Base-by-base conservation (phyloP, 2,113 vertebrate species). In the Zosterops lateralis region DNA sequence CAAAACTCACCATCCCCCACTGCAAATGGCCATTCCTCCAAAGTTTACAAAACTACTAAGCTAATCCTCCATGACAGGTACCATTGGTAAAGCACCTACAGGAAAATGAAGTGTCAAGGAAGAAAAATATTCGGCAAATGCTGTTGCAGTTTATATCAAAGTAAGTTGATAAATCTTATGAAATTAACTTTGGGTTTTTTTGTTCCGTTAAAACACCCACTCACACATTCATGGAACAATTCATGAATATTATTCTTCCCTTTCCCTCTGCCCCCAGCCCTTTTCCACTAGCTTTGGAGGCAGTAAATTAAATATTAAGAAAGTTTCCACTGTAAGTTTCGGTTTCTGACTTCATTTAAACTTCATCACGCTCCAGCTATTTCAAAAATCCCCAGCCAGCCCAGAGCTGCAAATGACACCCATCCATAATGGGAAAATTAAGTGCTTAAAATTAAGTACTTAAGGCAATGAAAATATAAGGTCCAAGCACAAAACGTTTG, bases 261-360 rank as follows among this genome's bases (percentile, higher is more conserved):
- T 65, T 66, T 70, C 40, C 25, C 47, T 77, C 78, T 96, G 64
- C 87, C 72, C 36, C 74, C 42, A 80, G 64, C 51, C 48, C 64
- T 95, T 94, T 96, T 89, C 94, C 82, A 94, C 78, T 61, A 87
- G 31, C 66, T 83, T 53, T 70, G 24, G 36, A 92, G 67, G 72
- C 29, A 89, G 44, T 67, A 94, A 96, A 92, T 88, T 71, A 92
- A 92, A 83, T 45, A 92, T 34, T 60, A 92, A 90, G 68, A 86
- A 95, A 91, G 64, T 93, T 97, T 95, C 96, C 94, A 87, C 71
- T 86, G 36, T 38, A 95, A 94, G 84, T 88, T 94, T 95, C 7
- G 0, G 67, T 67, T 95, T 92, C 82, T 94, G 82, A 89, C 79
- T 95, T 91, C 72, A 93, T 76, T 90, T 91, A 77, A 77, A 64